A percentile compares a stretch with the other conserved stretches of the same genome.
Evolutionary conservation across 2,888 invertebrate genomes (phyloP).

Genomic region (Ophion costatus): DNA sequence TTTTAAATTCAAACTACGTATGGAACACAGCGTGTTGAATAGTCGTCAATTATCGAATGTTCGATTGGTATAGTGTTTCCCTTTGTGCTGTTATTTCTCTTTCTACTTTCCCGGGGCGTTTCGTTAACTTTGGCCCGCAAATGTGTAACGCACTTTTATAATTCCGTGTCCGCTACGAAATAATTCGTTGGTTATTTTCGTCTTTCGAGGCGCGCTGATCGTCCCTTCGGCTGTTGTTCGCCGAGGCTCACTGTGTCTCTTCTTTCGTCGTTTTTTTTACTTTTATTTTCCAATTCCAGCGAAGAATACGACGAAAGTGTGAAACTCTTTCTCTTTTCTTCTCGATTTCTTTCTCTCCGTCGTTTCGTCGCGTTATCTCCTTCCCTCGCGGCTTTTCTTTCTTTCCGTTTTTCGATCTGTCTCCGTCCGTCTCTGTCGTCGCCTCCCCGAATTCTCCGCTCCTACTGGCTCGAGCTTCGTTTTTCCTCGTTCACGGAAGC

Average conservation of each 20-base stretch:
- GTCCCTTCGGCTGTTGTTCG: conserved; percentile 19
- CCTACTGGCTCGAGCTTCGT: conserved; percentile 77
- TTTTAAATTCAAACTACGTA: conserved; percentile 16
- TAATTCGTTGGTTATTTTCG: conserved; percentile 53
- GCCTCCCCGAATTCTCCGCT: conserved; percentile 29
- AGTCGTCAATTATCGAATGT: not conserved
- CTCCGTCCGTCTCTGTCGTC: conserved; percentile 28
- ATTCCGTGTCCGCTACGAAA: conserved; percentile 48
- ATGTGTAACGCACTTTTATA: conserved; percentile 48
- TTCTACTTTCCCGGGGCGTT: not conserved
- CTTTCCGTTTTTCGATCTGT: conserved; percentile 42
- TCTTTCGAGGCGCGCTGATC: conserved; percentile 37
- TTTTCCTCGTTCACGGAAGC: conserved; percentile 80
- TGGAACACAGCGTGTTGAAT: not conserved
- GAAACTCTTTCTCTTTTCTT: conserved; percentile 54
- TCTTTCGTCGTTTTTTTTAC: not conserved
- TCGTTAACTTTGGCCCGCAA: conserved; percentile 3
- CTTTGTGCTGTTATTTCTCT: not conserved
- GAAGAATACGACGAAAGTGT: conserved; percentile 16
- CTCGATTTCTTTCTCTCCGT: conserved; percentile 28
- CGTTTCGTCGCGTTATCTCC: not conserved
- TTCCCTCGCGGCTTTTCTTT: conserved; percentile 33
- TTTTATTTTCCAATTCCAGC: conserved; percentile 13
- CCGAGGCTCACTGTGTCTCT: not conserved
- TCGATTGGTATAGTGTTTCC: not conserved